Base-by-base conservation (phyloP, 2,888 invertebrate species). In the Ectemnius lituratus region DNA sequence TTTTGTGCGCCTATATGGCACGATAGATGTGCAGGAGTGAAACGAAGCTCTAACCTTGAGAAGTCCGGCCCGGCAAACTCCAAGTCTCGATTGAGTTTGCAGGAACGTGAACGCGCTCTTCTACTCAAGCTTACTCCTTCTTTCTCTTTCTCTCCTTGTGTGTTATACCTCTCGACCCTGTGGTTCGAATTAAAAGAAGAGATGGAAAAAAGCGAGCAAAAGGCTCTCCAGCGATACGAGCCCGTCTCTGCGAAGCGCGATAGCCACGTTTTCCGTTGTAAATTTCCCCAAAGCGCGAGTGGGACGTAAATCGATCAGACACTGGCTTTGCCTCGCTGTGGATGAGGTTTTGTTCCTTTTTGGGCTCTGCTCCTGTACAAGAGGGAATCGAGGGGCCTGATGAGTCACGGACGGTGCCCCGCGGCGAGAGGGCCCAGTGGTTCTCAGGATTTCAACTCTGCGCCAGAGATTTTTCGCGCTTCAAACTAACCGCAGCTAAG, bases 331-430 rank as follows among this genome's bases (percentile, higher is more conserved):
- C 77, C 83, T 81, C 62, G 79, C 80, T 83, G 76, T 78, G 81
- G 84, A 84, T 81, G 82, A 81, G 81, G 85, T 82, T 87, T 88
- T 85, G 79, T 87, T 88, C 85, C 76, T 84, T 86, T 86, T 81
- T 81, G 88, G 88, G 87, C 86, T 86, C 84, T 87, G 89, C 89
- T 89, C 86, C 88, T 68, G 89, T 88, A 86, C 87, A 88, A 88
- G 88, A 88, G 86, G 85, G 88, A 88, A 88, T 89, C 88, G 86
- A 87, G 90, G 90, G 90, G 88, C 88, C 90, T 90, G 90, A 90
- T 90, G 90, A 90, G 90, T 90, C 90, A 90, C 88, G 89, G 86
- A 88, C 83, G 89, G 85, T 89, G 88, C 89, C 90, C 90, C 88
- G 87, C 87, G 86, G 90, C 88, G 89, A 87, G 83, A 81, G 80